Conservation (phyloP, 2,113 vertebrate genomes). For the Xiphophorus couchianus region DNA sequence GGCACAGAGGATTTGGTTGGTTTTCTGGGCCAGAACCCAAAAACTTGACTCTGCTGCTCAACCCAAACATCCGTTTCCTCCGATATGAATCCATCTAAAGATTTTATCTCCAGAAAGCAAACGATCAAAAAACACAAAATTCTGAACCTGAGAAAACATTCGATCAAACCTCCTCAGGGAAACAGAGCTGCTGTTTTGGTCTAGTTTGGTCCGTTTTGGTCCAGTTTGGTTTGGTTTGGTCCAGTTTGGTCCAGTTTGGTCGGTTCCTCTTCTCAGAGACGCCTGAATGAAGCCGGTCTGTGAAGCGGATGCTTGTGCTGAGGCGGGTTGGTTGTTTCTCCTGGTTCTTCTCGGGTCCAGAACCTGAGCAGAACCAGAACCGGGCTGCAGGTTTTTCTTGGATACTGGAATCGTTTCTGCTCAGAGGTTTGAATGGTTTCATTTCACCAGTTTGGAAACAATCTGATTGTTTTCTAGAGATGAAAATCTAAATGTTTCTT, state of each 20-base stretch:
- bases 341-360: too few species aligned
- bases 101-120: background rate
- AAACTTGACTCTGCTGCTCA: background rate
- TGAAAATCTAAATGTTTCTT: background rate
- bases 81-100: background rate
- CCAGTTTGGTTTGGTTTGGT: too few species aligned
- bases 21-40: background rate
- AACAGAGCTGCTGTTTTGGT: background rate
- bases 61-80: background rate
- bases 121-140: background rate
- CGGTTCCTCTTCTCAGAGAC: too few species aligned
- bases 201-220: too few species aligned
- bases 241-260: too few species aligned
- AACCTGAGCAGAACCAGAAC: background rate
- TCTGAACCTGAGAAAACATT: background rate
- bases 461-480: background rate
- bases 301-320: background rate
- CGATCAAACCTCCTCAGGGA: background rate
- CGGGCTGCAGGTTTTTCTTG: slow-evolving; percentile 33
- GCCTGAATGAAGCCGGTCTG: background rate
- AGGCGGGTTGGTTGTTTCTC: background rate
- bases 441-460: background rate
- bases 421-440: slow-evolving; percentile 28
- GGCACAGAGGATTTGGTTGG: background rate
- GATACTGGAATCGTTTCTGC: background rate